A percentile compares a stretch with the other conserved stretches of the same genome.
phyloP scores from a whole-genome alignment of 2,113 vertebrate species.

The Antechinus flavipes region DNA sequence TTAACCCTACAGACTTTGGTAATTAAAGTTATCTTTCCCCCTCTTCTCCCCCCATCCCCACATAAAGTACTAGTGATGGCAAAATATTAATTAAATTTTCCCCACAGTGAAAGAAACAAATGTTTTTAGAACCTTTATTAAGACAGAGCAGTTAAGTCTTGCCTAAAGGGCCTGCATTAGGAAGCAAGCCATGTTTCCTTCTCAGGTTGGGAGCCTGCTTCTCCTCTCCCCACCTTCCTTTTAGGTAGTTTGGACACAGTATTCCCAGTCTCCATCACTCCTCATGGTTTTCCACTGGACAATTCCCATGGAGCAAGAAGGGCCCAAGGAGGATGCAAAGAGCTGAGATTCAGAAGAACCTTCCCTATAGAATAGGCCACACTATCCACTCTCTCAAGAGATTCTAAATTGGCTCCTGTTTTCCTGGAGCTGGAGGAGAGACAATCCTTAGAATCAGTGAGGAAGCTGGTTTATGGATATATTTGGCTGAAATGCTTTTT shows the following conservation, averaged over 20 bases:
- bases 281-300: neutral
- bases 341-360: neutral
- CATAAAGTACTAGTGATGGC: constrained; percentile 25
- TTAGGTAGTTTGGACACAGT: neutral
- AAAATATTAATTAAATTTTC: constrained; percentile 64
- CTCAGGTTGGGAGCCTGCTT: neutral
- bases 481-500: neutral
- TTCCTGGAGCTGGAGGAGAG: neutral
- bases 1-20: neutral
- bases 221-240: neutral
- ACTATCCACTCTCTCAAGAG: neutral
- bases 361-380: neutral
- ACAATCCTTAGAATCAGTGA: neutral
- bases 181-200: neutral
- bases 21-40: constrained; percentile 42
- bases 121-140: neutral
- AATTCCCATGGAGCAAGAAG: neutral
- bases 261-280: neutral
- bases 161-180: neutral
- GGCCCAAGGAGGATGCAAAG: neutral
- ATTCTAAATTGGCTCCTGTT: neutral
- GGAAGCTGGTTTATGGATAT: neutral
- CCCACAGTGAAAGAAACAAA: constrained; percentile 52
- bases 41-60: neutral
- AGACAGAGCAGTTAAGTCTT: neutral